These are phyloP conservation scores for Dromococcyx pavoninus DNA, from an alignment of 2,797 vertebrate genomes.

Conservation along the genomic window DNA sequence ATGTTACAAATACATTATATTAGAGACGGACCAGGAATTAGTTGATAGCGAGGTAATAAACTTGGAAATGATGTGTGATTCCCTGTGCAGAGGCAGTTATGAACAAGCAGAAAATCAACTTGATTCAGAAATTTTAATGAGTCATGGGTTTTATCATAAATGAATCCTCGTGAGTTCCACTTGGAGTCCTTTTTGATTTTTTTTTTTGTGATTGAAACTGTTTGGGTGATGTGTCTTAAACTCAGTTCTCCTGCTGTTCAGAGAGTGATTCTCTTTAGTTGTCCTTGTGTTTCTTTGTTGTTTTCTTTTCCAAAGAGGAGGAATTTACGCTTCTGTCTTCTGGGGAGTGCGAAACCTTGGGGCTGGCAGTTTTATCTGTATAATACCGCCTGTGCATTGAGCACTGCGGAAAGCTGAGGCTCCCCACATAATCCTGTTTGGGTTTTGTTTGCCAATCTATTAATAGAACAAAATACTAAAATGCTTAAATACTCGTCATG, in stretches of 20 bases:
- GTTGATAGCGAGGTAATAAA: neutral
- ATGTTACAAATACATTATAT: neutral
- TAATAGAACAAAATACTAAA: conserved; percentile 42
- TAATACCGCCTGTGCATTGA: neutral
- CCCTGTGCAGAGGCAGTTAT: neutral
- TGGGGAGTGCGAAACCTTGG: neutral
- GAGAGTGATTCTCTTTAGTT: conserved; percentile 4
- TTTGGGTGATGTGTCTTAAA: conserved; percentile 62
- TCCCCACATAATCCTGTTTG: conserved; percentile 2
- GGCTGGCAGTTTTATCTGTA: neutral
- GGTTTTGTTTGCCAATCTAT: neutral
- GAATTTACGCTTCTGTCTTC: conserved; percentile 29
- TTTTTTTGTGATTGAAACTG: conserved; percentile 45
- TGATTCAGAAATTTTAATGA: conserved; percentile 39
- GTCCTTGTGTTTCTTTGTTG: rapidly evolving
- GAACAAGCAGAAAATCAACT: neutral
- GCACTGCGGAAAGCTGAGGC: conserved; percentile 22
- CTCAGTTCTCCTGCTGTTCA: conserved; percentile 48
- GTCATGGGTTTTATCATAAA: conserved; percentile 5
- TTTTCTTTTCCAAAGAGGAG: neutral
- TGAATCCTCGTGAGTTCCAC: conserved; percentile 38
- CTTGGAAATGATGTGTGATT: neutral
- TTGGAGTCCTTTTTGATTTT: conserved; percentile 58
- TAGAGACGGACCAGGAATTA: neutral
- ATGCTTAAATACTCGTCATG: neutral